Percentiles rank a stretch among this genome's conserved stretches.
phyloP scores from a whole-genome alignment of 2,113 vertebrate species.

The Malaclemys terrapin region DNA sequence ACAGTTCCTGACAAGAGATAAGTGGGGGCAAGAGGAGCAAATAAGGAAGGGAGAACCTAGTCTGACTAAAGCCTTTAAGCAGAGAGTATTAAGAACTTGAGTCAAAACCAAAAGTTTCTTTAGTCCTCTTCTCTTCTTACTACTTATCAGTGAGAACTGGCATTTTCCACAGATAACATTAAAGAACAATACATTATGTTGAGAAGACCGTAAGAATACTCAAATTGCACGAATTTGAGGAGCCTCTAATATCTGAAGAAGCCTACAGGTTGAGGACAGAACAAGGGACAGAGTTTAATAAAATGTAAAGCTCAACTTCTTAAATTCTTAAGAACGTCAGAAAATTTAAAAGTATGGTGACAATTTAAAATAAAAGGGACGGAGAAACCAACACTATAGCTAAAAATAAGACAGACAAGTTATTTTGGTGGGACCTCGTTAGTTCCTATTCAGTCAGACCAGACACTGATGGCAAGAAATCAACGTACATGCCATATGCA shows the following conservation, averaged over 20 bases:
- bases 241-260: not conserved
- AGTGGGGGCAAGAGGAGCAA: not conserved
- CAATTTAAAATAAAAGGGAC: not conserved
- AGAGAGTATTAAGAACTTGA: not conserved
- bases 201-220: not conserved
- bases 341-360: not conserved
- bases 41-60: not conserved
- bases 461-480: not conserved
- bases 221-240: not conserved
- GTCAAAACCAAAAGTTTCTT: not conserved
- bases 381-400: not conserved
- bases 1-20: not conserved
- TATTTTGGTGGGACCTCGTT: not conserved
- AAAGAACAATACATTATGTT: not conserved
- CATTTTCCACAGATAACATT: not conserved
- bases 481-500: fast-evolving
- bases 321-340: not conserved
- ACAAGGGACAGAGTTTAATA: not conserved
- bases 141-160: not conserved
- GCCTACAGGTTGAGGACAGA: not conserved
- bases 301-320: not conserved
- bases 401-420: not conserved
- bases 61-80: not conserved
- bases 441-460: too few species aligned
- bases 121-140: too few species aligned